phyloP scores from a whole-genome alignment of 2,888 invertebrate species.

The Nephrotoma flavescens region DNA sequence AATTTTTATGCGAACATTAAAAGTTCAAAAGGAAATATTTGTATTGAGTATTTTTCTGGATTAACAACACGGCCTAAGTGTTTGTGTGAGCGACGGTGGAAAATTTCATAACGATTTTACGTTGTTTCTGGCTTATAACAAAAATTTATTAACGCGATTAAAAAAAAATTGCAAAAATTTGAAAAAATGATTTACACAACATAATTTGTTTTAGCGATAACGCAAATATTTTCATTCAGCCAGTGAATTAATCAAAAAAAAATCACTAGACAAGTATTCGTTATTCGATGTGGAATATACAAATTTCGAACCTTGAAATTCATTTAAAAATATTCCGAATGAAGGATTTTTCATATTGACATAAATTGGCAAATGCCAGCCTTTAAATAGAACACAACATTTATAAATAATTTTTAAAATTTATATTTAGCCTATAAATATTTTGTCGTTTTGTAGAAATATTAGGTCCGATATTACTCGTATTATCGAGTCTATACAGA shows the following conservation, averaged over 20 bases:
- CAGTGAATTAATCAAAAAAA: not conserved
- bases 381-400: not conserved
- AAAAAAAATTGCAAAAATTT: not conserved
- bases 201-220: not conserved
- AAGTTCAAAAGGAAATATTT: not conserved
- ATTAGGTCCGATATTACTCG: no score
- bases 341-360: not conserved
- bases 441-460: not conserved
- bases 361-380: not conserved
- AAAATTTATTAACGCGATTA: not conserved
- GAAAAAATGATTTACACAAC: not conserved
- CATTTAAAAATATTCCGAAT: not conserved
- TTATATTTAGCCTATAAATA: not conserved
- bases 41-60: not conserved
- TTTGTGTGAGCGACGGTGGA: not conserved
- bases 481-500: no score
- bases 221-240: not conserved
- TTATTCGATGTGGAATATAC: not conserved
- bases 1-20: not conserved
- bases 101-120: not conserved
- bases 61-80: not conserved
- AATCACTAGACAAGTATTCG: not conserved
- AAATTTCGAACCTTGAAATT: not conserved
- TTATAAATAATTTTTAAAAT: not conserved
- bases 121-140: no score